Evolutionary conservation across 2,797 vertebrate genomes (phyloP), one percentile per base, ranked within the genome.

Genomic region (Allobates femoralis): DNA sequence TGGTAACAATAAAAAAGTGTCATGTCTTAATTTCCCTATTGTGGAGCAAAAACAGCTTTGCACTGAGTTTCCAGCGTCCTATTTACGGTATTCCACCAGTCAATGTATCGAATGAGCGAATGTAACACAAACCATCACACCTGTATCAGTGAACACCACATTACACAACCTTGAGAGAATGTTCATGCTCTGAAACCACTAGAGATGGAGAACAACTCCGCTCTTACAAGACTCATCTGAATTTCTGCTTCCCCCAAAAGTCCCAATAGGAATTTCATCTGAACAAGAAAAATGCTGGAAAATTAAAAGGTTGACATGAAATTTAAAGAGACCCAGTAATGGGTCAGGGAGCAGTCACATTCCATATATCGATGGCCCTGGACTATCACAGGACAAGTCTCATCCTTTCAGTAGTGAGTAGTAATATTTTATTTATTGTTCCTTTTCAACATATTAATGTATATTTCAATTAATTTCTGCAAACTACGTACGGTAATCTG

Each of bases 41-140:
- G 34, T 71, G 67, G 21, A 10, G 37, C 37, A 21, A 41, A 71
- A 71, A 10, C 34, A 71, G 67, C 21, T 41, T 41, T 37, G 37
- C 8, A 2, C 34, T 10, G 28, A 26, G 32, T 11, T 37, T 7
- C 34, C 10, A 21, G 23, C 67, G 46, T 41, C 37, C 67, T 71
- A 46, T n/a, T 19, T 71, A n/a, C n/a, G n/a, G n/a, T n/a, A 71
- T 46, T 41, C 37, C 67, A 46, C 14, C 46, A 71, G 23, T 71
- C 67, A n/a, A 71, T 71, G 34, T 71, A 71, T n/a, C 46, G 67
- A 71, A 71, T 41, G 32, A 41, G 66, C 34, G 19, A 69, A 7
- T 69, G 34, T 71, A 71, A 46, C 34, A 46, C 34, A 71, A n/a
- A 71, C 19, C 67, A 71, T 41, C n/a, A 41, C 67, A 71, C 67